Conservation (phyloP, 2,113 vertebrate genomes). For the Ciconia maguari region DNA sequence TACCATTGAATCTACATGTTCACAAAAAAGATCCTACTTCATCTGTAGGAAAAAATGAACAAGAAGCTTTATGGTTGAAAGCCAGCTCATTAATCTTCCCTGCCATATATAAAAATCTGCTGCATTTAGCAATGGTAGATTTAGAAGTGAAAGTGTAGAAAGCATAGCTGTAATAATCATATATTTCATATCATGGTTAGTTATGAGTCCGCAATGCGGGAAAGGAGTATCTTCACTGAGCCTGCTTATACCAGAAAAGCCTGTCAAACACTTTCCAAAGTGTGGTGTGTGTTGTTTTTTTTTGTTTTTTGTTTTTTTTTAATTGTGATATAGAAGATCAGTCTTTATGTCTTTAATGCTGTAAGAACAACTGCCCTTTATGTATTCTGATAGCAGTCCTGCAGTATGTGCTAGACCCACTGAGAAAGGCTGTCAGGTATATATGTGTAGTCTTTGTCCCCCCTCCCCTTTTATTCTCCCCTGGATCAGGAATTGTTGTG, state of each 20-base stretch:
- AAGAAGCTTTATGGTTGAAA: neutral
- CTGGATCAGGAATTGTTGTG: neutral
- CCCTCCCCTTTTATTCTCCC: neutral
- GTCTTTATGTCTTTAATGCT: neutral
- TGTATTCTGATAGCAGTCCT: neutral
- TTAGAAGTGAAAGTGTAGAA: neutral
- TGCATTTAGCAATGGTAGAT: neutral
- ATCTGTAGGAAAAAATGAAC: neutral
- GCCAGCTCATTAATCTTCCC: neutral
- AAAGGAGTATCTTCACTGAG: neutral
- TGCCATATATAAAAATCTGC: neutral
- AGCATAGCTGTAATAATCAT: neutral
- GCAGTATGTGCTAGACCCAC: neutral
- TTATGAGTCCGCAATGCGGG: neutral
- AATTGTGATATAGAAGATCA: neutral
- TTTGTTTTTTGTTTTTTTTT: neutral
- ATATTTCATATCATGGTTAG: neutral
- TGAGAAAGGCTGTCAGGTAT: neutral
- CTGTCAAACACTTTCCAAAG: neutral
- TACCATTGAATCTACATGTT: neutral
- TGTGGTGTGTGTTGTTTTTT: no score
- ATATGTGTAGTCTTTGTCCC: neutral
- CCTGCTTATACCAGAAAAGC: neutral
- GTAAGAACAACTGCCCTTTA: neutral
- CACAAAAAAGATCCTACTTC: neutral